Base-by-base conservation (phyloP, 2,888 invertebrate genomes). In the Sussaba pulchella region DNA sequence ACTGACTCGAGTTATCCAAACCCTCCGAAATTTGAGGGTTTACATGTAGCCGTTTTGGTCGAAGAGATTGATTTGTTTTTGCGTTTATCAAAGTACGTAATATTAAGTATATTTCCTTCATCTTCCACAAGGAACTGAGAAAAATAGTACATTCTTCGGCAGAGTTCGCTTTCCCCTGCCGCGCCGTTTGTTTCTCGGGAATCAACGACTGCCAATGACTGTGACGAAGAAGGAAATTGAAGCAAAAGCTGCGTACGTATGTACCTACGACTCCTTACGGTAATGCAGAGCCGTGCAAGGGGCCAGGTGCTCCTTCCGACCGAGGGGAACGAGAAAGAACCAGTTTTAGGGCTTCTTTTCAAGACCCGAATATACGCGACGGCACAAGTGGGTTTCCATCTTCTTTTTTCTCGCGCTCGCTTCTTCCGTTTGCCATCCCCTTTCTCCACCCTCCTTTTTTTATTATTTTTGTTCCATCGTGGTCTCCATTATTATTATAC, bases 241-340 rank as follows among this genome's bases (percentile, higher is more conserved):
- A 31, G 31, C 31, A 31, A 31, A 31, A 31, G 31, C 31, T n/a
- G n/a, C n/a, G 3, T 54, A 26, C 31, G 21, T 1, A 19, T 47
- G 8, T n/a, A n/a, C n/a, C n/a, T n/a, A n/a, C n/a, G n/a, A n/a
- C 14, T 36, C 9, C 36, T 57, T 57, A 57, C 14, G 31, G 31
- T 41, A 45, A 41, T 59, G 70, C 43, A 59, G 61, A 81, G 76
- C 75, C 82, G 83, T 82, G 85, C 84, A 85, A 83, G 87, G 83
- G 86, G 87, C 91, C 91, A 91, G 91, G 91, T 91, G 91, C 87
- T 86, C 85, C 85, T 85, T 86, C 79, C 85, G 69, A 66, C 82
- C 84, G 69, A 85, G 87, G 87, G 88, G 85, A 87, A 85, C 50
- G 77, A 85, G 86, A 87, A 87, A 88, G 88, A 89, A 85, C 84